Evolutionary conservation across 1,140 invertebrate species (phyloP).

Genomic region (Contarinia nasturtii): DNA sequence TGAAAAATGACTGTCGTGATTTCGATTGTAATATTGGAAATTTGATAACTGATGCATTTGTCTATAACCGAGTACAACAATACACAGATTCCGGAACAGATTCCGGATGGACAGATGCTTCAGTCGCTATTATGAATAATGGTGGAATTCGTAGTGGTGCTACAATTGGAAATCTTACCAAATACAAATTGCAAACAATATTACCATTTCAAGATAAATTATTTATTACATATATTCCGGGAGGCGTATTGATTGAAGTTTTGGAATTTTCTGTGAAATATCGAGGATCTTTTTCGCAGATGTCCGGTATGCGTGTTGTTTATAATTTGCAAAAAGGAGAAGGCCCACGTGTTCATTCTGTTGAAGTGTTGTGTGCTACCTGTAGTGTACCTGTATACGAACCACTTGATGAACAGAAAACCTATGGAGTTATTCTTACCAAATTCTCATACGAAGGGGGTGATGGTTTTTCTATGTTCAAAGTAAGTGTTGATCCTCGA

Average conservation of each 20-base stretch:
- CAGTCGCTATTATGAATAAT: conserved; percentile 53
- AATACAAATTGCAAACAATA: conserved; percentile 22
- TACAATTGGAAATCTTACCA: conserved; percentile 12
- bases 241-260: conserved; percentile 24
- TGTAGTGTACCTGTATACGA: conserved; percentile 28
- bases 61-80: conserved; percentile 27
- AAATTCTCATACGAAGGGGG: conserved; percentile 13
- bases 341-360: conserved; percentile 27
- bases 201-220: conserved; percentile 35
- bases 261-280: conserved; percentile 33
- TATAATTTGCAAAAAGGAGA: conserved; percentile 29
- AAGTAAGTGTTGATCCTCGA: conserved; percentile 2
- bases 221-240: conserved; percentile 29
- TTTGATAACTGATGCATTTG: conserved; percentile 53
- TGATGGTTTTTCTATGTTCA: conserved; percentile 9
- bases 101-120: conserved; percentile 48
- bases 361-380: conserved; percentile 27
- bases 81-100: conserved; percentile 34
- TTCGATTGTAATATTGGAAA: conserved; percentile 75
- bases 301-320: conserved; percentile 32
- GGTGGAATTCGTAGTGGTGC: conserved; percentile 28
- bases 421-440: conserved; percentile 29
- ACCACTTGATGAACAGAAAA: conserved; percentile 20
- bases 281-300: conserved; percentile 38
- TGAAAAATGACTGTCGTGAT: conserved; percentile 48